phyloP scores from a whole-genome alignment of 2,113 vertebrate species.

The Triplophysa rosa region DNA sequence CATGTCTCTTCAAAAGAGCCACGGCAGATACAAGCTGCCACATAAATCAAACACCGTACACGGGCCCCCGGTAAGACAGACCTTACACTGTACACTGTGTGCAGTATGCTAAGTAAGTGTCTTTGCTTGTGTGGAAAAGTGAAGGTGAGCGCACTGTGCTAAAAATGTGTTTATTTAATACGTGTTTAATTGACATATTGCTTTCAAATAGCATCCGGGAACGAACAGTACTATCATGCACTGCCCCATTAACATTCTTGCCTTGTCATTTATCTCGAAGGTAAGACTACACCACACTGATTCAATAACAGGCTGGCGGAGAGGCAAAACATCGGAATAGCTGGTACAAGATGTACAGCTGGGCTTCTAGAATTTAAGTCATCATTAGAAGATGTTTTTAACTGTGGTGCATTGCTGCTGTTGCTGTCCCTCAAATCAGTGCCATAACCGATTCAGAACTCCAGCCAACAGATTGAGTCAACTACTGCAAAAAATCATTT shows the following conservation, averaged over 20 bases:
- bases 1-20: neutral
- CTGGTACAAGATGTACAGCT: constrained; percentile 53
- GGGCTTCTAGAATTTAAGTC: constrained; percentile 47
- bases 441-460: constrained; percentile 44
- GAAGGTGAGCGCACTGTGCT: constrained; percentile 45
- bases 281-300: constrained; percentile 49
- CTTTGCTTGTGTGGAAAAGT: constrained; percentile 21
- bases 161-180: neutral
- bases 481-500: no score
- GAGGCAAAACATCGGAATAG: constrained; percentile 54
- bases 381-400: constrained; percentile 40
- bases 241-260: constrained; percentile 48
- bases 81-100: constrained; percentile 9
- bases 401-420: constrained; percentile 56
- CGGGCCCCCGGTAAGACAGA: constrained; percentile 42
- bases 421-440: constrained; percentile 62
- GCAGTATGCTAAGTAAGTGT: constrained; percentile 63
- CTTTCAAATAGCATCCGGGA: neutral
- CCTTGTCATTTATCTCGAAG: constrained; percentile 18
- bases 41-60: constrained; percentile 53
- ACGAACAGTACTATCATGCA: neutral
- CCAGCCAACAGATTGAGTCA: neutral
- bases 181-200: constrained; percentile 7
- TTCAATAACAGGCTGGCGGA: constrained; percentile 49
- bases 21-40: constrained; percentile 42